Conservation (phyloP, 2,888 invertebrate genomes). For the Metacarcinus magister region DNA sequence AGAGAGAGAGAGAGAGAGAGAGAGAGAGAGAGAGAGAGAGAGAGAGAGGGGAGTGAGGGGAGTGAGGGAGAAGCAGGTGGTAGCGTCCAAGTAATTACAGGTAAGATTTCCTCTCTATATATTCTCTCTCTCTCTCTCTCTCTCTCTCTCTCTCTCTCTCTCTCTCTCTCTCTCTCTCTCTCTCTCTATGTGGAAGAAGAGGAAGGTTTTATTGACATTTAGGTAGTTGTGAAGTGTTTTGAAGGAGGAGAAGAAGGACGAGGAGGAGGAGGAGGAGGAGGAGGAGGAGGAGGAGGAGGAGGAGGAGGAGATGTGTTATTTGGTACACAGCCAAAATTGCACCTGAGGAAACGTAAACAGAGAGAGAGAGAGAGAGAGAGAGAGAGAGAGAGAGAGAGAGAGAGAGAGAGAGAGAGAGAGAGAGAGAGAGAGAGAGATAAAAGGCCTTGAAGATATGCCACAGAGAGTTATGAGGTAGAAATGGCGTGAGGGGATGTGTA, state of each 20-base stretch:
- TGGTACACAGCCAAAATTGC: neutral
- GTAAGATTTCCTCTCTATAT: neutral
- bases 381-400: neutral
- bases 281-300: constrained; percentile 9
- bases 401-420: constrained; percentile 22
- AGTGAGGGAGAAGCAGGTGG: neutral
- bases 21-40: neutral
- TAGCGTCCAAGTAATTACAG: neutral
- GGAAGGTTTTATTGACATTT: no score
- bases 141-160: constrained; percentile 10
- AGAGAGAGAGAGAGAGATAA: no score
- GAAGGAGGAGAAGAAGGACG: neutral
- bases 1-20: neutral
- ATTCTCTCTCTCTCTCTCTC: constrained; percentile 15
- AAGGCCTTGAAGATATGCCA: no score
- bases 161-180: constrained; percentile 3
- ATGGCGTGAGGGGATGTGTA: no score
- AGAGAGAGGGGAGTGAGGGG: neutral
- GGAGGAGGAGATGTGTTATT: neutral
- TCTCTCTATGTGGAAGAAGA: no score
- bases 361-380: no score
- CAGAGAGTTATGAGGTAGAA: no score
- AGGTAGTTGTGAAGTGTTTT: neutral
- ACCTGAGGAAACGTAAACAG: no score
- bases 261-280: neutral